Conservation (phyloP, 2,113 vertebrate species). For the Urocitellus parryii region DNA sequence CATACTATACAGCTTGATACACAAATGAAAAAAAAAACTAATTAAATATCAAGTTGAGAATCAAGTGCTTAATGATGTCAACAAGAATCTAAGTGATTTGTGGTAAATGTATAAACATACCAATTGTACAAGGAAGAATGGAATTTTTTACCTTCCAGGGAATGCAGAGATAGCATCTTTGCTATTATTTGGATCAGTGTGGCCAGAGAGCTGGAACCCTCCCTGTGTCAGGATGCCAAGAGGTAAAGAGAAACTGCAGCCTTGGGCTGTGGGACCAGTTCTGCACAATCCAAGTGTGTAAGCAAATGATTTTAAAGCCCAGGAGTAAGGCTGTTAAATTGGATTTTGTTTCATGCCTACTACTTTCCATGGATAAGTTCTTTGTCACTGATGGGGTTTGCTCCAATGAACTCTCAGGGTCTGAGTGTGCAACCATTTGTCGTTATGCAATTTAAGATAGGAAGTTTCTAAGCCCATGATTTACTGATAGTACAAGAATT, state of each 20-base stretch:
- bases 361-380: not conserved
- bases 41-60: slow-evolving; percentile 12
- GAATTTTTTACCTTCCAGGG: not conserved
- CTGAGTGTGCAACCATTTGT: not conserved
- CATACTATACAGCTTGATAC: not conserved
- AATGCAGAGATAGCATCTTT: not conserved
- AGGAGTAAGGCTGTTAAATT: not conserved
- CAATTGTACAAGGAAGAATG: not conserved
- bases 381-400: slow-evolving; percentile 43
- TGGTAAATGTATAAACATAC: not conserved
- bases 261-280: not conserved
- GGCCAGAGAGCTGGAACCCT: not conserved
- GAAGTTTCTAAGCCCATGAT: slow-evolving; percentile 8
- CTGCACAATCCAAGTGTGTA: not conserved
- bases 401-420: not conserved
- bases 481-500: not conserved
- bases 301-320: not conserved
- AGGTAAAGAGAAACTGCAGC: not conserved
- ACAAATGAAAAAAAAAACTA: not conserved
- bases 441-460: slow-evolving; percentile 15
- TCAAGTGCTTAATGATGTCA: not conserved
- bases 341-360: not conserved
- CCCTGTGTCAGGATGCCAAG: not conserved
- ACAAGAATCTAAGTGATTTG: not conserved
- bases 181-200: not conserved